Percentiles rank a stretch among this genome's conserved stretches.
Conservation (phyloP, 2,888 invertebrate genomes). For the Lasioglossum leucozonium region DNA sequence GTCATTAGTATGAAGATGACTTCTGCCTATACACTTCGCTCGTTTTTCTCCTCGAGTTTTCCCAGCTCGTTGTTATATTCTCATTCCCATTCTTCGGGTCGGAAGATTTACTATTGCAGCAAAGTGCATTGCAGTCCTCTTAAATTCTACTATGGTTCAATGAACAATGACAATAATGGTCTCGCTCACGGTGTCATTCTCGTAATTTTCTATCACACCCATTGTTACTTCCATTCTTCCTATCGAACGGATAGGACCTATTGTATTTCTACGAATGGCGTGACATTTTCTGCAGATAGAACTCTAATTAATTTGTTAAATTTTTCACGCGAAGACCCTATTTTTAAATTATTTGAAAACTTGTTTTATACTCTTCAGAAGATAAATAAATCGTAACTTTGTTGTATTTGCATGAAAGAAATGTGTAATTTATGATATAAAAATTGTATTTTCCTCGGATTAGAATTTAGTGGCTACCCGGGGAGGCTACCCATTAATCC, state of each 20-base stretch:
- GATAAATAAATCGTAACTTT: background rate
- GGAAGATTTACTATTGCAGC: background rate
- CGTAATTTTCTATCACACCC: constrained; percentile 5
- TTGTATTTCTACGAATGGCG: background rate
- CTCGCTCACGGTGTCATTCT: background rate
- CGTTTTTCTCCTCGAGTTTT: background rate
- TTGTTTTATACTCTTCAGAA: too few species aligned
- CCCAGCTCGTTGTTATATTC: background rate
- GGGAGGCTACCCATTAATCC: background rate
- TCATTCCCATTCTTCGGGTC: background rate
- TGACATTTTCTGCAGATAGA: background rate
- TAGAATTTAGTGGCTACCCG: background rate
- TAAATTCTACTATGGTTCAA: background rate
- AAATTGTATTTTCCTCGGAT: background rate
- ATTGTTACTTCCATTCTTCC: background rate
- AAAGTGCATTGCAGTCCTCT: background rate
- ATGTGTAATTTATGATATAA: background rate
- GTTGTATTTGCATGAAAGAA: background rate
- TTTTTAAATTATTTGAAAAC: too few species aligned
- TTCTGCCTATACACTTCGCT: background rate
- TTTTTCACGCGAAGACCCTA: too few species aligned
- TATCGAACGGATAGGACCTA: background rate
- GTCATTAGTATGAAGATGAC: constrained; percentile 9
- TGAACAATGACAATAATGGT: constrained; percentile 6
- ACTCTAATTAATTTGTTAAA: background rate